phyloP scores from a whole-genome alignment of 1,140 invertebrate genomes.

The Trachelipus rathkii region DNA sequence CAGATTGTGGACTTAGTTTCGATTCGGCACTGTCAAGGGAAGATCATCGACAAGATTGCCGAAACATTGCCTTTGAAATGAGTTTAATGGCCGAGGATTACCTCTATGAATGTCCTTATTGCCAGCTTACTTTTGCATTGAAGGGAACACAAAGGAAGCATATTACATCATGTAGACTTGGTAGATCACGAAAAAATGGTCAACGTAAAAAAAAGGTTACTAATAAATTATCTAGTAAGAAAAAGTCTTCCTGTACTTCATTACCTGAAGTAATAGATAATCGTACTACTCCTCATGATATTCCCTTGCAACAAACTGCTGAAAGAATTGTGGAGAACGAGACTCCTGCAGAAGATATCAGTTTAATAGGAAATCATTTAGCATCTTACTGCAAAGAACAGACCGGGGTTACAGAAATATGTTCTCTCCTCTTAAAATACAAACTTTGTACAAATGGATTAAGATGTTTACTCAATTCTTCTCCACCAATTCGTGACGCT shows the following conservation, averaged over 20 bases:
- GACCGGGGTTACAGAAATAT: background rate
- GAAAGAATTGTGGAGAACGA: background rate
- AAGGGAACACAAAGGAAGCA: slow-evolving; percentile 43
- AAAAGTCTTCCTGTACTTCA: background rate
- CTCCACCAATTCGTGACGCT: background rate
- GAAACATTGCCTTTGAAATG: slow-evolving; percentile 43
- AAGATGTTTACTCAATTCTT: background rate
- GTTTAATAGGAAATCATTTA: background rate
- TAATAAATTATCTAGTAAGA: background rate
- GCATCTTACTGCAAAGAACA: background rate
- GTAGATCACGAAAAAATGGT: slow-evolving; percentile 21
- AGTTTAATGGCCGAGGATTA: slow-evolving; percentile 44
- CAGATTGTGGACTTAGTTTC: slow-evolving; percentile 19
- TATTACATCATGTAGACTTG: slow-evolving; percentile 36
- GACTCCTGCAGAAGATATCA: background rate
- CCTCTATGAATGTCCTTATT: slow-evolving; percentile 43
- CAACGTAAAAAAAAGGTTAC: background rate
- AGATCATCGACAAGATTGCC: slow-evolving; percentile 40
- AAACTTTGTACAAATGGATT: background rate
- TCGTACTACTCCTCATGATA: background rate
- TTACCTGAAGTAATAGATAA: background rate
- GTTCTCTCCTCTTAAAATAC: background rate
- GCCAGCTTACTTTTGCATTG: slow-evolving; percentile 42
- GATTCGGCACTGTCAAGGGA: slow-evolving; percentile 19
- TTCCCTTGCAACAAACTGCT: background rate